Evolutionary conservation across 2,888 invertebrate genomes (phyloP).

Genomic region (Pelosia muscerda): DNA sequence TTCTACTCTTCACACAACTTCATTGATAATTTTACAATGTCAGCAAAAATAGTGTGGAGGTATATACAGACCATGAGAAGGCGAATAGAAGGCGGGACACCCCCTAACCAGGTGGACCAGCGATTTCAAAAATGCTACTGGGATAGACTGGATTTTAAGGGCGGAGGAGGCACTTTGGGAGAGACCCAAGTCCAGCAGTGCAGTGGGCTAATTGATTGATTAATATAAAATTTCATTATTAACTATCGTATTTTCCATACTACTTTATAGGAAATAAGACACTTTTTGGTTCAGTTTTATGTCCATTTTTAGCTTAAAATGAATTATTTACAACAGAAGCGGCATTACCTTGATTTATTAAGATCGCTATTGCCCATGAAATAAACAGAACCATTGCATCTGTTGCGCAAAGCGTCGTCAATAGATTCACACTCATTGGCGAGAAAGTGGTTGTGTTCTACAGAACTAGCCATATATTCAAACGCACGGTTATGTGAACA

Average conservation of each 20-base stretch:
- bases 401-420: conserved; percentile 55
- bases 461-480: conserved; percentile 68
- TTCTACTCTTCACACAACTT: background rate
- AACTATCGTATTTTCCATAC: no score
- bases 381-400: conserved; percentile 57
- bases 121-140: no score
- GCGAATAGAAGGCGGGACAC: no score
- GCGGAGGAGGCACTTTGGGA: no score
- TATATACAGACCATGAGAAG: no score
- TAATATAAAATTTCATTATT: no score
- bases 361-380: conserved; percentile 69
- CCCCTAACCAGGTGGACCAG: no score
- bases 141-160: no score
- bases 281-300: background rate
- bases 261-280: no score
- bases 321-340: background rate
- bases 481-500: conserved; percentile 71
- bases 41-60: background rate
- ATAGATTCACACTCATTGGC: conserved; percentile 62
- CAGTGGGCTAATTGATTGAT: no score
- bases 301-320: no score
- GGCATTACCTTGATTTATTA: conserved; percentile 61
- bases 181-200: no score
- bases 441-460: conserved; percentile 63
- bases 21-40: background rate